Conservation (phyloP, 2,888 invertebrate species). For the Steinernema scapterisci region DNA sequence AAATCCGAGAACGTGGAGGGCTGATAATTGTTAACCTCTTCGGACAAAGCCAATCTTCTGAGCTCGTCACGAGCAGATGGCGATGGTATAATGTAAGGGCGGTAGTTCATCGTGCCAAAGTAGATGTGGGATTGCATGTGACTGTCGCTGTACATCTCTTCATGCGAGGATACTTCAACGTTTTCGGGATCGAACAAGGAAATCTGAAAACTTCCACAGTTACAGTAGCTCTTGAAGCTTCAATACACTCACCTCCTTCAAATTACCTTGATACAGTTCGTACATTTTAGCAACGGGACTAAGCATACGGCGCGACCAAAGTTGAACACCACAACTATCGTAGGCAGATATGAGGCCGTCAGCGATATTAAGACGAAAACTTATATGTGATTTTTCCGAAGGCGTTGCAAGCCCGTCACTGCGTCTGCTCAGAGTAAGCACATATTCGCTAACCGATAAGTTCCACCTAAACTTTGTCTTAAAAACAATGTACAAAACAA, state of each 20-base stretch:
- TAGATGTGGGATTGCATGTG: constrained; percentile 31
- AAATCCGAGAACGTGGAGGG: neutral
- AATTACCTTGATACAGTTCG: neutral
- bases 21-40: neutral
- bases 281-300: constrained; percentile 2
- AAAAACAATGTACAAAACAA: neutral
- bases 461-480: constrained; percentile 50
- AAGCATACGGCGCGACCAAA: neutral
- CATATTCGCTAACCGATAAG: constrained; percentile 51
- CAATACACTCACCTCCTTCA: constrained; percentile 39
- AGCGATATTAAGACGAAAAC: neutral
- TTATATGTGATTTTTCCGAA: neutral
- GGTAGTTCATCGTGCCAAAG: neutral
- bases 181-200: constrained; percentile 52
- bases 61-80: neutral
- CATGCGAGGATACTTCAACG: constrained; percentile 41
- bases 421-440: constrained; percentile 38
- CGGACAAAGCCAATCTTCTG: neutral
- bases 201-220: constrained; percentile 41
- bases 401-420: neutral
- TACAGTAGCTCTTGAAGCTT: neutral
- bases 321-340: neutral
- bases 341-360: neutral
- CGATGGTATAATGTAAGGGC: constrained; percentile 6
- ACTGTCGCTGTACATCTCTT: neutral